These are phyloP conservation scores for Pipistrellus nathusii DNA, from an alignment of 2,797 vertebrate species.

Conservation along the genomic window DNA sequence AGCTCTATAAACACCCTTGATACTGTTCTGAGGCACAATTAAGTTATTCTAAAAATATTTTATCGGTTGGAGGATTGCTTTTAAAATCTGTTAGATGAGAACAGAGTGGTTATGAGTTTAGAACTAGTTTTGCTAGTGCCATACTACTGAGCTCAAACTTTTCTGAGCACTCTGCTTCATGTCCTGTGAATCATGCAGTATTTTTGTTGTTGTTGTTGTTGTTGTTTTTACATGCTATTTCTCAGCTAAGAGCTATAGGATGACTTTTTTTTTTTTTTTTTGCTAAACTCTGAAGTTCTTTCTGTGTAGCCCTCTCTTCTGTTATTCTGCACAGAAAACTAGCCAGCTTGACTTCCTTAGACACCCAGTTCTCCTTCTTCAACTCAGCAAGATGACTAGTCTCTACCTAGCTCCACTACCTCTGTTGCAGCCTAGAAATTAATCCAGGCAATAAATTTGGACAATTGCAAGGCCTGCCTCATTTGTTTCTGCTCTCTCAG, in stretches of 20 bases:
- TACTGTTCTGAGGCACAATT: neutral
- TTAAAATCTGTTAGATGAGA: neutral
- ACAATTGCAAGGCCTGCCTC: neutral
- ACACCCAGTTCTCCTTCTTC: neutral
- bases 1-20: neutral
- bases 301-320: neutral
- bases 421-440: neutral
- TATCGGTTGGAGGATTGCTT: neutral
- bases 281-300: neutral
- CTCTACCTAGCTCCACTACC: neutral
- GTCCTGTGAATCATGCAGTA: neutral
- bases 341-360: neutral
- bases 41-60: neutral
- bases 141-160: neutral
- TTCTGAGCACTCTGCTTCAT: neutral
- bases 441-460: neutral
- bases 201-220: neutral
- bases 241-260: neutral
- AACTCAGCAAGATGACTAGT: neutral
- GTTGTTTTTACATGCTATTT: neutral
- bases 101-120: neutral
- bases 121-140: neutral
- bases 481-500: neutral
- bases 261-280: neutral
- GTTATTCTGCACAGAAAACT: neutral